phyloP scores from a whole-genome alignment of 1,140 invertebrate species.

The Brachystomella parvula region DNA sequence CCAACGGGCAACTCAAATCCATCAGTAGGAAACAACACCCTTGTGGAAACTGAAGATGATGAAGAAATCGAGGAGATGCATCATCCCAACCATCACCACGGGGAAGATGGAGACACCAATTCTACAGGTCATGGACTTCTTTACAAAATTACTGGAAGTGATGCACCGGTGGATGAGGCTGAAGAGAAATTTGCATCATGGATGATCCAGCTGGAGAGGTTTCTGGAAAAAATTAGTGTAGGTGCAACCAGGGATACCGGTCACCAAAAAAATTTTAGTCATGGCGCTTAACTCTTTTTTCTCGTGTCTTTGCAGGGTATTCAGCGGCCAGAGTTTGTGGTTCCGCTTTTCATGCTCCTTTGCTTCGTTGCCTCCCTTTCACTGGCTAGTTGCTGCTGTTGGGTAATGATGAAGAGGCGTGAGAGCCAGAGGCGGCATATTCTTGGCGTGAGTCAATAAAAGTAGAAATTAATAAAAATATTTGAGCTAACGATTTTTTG shows the following conservation, averaged over 20 bases:
- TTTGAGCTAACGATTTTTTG: neutral
- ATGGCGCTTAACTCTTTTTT: too few species aligned
- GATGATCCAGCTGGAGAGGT: neutral
- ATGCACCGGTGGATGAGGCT: neutral
- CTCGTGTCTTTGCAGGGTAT: conserved; percentile 25
- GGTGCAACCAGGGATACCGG: too few species aligned
- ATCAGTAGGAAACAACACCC: neutral
- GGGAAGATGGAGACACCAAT: neutral
- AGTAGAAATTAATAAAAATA: neutral
- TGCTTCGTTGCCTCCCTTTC: conserved; percentile 22
- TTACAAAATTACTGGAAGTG: neutral
- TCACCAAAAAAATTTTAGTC: conserved; percentile 9
- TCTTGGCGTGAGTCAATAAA: conserved; percentile 35
- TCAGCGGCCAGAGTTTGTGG: conserved; percentile 23
- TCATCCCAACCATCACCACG: neutral
- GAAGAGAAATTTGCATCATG: conserved; percentile 12
- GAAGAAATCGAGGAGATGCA: neutral
- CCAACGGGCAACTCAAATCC: neutral
- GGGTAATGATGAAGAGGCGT: conserved; percentile 27
- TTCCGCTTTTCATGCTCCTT: conserved; percentile 32
- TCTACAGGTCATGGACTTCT: neutral
- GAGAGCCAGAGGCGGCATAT: conserved; percentile 26
- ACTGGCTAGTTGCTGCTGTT: conserved; percentile 29
- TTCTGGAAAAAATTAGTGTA: neutral
- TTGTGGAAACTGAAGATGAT: neutral